These are phyloP conservation scores for Ephestia elutella DNA, from an alignment of 1,140 invertebrate genomes.

Conservation along the genomic window DNA sequence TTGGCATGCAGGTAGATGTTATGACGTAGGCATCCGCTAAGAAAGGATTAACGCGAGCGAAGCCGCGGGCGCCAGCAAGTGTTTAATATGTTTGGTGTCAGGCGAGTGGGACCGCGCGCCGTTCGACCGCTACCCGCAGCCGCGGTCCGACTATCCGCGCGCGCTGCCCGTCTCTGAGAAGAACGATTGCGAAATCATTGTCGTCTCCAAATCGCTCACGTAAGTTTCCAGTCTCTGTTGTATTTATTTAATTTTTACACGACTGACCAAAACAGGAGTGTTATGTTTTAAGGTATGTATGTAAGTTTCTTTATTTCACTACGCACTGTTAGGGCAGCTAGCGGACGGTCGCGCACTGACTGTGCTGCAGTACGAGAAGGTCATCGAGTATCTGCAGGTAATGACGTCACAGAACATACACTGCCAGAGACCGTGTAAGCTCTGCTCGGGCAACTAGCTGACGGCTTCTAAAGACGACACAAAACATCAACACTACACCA, in stretches of 20 bases:
- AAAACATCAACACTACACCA: too few species aligned
- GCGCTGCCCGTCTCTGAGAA: slow-evolving; percentile 74
- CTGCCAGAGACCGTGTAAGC: too few species aligned
- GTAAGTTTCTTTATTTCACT: too few species aligned
- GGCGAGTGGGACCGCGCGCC: slow-evolving; percentile 45
- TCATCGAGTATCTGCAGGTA: slow-evolving; percentile 84
- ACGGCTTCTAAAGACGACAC: too few species aligned
- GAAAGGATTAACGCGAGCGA: too few species aligned
- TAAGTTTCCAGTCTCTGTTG: slow-evolving; percentile 66
- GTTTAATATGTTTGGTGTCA: background rate
- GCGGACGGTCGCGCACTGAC: slow-evolving; percentile 87
- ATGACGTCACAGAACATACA: too few species aligned
- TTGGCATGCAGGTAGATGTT: too few species aligned
- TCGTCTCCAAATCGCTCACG: slow-evolving; percentile 86
- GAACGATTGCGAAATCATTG: slow-evolving; percentile 93
- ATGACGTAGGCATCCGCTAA: too few species aligned
- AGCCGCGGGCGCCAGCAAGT: too few species aligned
- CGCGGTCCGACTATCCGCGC: slow-evolving; percentile 48
- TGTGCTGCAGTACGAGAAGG: slow-evolving; percentile 85
- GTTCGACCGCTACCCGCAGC: slow-evolving; percentile 43
- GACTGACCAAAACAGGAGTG: too few species aligned
- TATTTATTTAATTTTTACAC: too few species aligned
- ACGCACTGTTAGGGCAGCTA: slow-evolving; percentile 85
- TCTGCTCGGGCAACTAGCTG: too few species aligned
- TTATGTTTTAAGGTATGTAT: background rate